Evolutionary conservation across 2,797 vertebrate species (phyloP).

Genomic region (Danio albolineatus): DNA sequence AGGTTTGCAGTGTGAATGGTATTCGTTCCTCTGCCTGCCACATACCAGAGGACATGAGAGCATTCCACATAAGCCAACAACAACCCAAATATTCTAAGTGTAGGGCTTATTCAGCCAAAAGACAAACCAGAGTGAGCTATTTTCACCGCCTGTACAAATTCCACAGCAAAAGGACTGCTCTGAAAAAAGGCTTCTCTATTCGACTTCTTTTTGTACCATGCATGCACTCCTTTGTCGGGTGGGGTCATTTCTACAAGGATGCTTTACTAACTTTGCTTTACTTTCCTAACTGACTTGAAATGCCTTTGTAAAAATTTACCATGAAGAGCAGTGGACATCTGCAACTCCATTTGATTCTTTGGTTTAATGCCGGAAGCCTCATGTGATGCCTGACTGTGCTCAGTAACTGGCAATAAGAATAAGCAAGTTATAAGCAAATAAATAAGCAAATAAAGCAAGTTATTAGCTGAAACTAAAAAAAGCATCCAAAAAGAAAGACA

Average conservation of each 20-base stretch:
- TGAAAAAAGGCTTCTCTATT: slow-evolving; percentile 57
- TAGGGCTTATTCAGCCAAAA: slow-evolving; percentile 68
- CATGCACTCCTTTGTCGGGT: background rate
- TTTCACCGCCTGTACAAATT: slow-evolving; percentile 66
- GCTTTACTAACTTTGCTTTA: background rate
- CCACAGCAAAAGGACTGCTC: slow-evolving; percentile 51
- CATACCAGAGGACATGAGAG: slow-evolving; percentile 70
- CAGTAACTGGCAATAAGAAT: slow-evolving; percentile 51
- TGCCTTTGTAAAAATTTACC: slow-evolving; percentile 71
- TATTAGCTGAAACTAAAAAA: background rate
- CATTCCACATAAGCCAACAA: slow-evolving; percentile 71
- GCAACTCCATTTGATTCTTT: slow-evolving; percentile 85
- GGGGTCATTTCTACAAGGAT: background rate
- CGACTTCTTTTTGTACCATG: slow-evolving; percentile 8
- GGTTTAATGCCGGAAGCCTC: slow-evolving; percentile 69
- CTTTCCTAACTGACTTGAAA: background rate
- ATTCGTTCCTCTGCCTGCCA: slow-evolving; percentile 61
- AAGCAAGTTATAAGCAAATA: too few species aligned
- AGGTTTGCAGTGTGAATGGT: slow-evolving; percentile 6
- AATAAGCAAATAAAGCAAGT: background rate
- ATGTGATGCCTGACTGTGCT: slow-evolving; percentile 53
- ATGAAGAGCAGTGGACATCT: slow-evolving; percentile 82
- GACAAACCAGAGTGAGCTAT: slow-evolving; percentile 72
- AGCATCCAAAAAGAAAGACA: slow-evolving; percentile 42
- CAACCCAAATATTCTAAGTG: slow-evolving; percentile 78